Conservation (phyloP, 2,888 invertebrate species). For the Corbicula japonica region DNA sequence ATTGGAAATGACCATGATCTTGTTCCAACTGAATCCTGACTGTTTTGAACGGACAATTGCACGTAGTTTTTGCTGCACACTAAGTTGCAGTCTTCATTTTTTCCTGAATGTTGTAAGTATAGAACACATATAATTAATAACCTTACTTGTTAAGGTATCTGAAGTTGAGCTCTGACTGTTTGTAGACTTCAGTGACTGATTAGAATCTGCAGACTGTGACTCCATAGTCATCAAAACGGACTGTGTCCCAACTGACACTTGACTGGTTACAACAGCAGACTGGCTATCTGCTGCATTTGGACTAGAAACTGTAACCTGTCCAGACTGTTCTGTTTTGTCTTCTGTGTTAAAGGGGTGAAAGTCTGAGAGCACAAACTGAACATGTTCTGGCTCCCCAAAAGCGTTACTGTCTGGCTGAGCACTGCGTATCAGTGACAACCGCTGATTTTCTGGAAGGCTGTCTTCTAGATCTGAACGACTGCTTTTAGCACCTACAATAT, state of each 20-base stretch:
- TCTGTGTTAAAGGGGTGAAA: conserved; percentile 16
- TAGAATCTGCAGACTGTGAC: too few relatives aligned
- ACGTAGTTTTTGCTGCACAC: too few relatives aligned
- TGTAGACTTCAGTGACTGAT: too few relatives aligned
- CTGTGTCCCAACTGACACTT: neutral
- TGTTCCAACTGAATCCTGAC: neutral
- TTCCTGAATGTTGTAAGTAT: too few relatives aligned
- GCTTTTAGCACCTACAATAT: conserved; percentile 16
- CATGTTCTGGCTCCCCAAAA: conserved; percentile 4
- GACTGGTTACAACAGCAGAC: conserved; percentile 4
- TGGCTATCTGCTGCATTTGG: conserved; percentile 1
- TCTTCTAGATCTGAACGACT: conserved; percentile 18
- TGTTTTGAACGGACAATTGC: too few relatives aligned
- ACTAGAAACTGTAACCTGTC: neutral
- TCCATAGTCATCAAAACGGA: too few relatives aligned
- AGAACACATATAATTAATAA: too few relatives aligned
- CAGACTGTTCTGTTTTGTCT: conserved; percentile 5
- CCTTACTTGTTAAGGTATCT: too few relatives aligned
- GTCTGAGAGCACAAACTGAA: conserved; percentile 12
- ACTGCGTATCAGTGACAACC: neutral
- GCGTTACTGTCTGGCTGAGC: conserved; percentile 8
- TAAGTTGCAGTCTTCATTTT: too few relatives aligned
- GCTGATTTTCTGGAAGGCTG: conserved; percentile 8
- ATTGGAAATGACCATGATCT: too few relatives aligned
- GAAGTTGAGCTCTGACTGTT: too few relatives aligned